These are phyloP conservation scores for Ennomos erosarius DNA, from an alignment of 2,888 invertebrate species.

Conservation along the genomic window DNA sequence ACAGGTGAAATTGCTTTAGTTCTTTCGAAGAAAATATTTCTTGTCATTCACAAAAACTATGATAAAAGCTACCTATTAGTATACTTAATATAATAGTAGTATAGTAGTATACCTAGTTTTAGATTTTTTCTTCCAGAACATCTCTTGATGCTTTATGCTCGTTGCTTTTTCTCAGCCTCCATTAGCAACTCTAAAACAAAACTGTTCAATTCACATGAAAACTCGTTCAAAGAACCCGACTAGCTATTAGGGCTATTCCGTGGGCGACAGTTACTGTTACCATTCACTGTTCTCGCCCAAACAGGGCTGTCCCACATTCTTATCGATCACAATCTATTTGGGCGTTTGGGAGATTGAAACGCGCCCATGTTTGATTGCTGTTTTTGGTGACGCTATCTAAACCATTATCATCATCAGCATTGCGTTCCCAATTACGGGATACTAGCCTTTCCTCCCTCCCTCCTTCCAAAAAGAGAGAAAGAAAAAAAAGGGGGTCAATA, in stretches of 20 bases:
- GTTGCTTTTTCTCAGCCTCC: neutral
- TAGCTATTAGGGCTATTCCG: constrained; percentile 19
- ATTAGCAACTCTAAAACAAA: constrained; percentile 2
- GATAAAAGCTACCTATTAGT: too few species aligned
- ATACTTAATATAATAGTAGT: too few species aligned
- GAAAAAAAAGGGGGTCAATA: too few species aligned
- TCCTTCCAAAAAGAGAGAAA: too few species aligned
- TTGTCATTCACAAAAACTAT: constrained; percentile 1
- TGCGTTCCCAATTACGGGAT: too few species aligned
- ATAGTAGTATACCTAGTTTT: too few species aligned
- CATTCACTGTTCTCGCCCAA: constrained; percentile 15
- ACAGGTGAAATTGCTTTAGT: too few species aligned
- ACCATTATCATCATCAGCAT: too few species aligned
- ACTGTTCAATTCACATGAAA: constrained; percentile 1
- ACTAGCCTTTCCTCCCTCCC: too few species aligned
- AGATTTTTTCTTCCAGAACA: too few species aligned
- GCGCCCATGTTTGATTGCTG: neutral
- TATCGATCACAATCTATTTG: constrained; percentile 25
- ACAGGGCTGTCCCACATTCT: constrained; percentile 26
- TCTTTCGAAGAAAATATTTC: neutral
- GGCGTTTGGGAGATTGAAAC: constrained; percentile 10
- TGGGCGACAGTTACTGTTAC: constrained; percentile 19
- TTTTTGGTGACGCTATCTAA: neutral
- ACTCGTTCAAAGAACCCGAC: constrained; percentile 10
- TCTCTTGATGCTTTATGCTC: too few species aligned